These are phyloP conservation scores for Hapalemur alaotrensis DNA, from an alignment of 2,797 vertebrate genomes.

Conservation along the genomic window DNA sequence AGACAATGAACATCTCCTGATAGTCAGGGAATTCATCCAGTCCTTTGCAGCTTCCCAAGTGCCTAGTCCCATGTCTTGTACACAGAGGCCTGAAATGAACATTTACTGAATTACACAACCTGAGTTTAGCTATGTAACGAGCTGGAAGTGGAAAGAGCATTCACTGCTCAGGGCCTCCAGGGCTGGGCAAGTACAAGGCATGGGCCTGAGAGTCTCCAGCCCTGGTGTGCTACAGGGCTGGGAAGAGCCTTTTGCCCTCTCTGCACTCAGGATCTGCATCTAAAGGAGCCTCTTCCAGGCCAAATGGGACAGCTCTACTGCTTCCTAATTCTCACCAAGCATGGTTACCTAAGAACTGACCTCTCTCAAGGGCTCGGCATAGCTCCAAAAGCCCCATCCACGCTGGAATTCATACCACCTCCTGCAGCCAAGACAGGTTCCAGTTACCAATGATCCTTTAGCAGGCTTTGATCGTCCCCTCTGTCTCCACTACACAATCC, in stretches of 20 bases:
- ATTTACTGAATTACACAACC: not conserved
- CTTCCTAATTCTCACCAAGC: not conserved
- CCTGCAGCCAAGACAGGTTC: not conserved
- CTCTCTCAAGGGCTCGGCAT: not conserved
- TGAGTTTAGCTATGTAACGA: not conserved
- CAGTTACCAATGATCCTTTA: not conserved
- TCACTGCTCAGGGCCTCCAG: not conserved
- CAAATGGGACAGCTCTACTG: not conserved
- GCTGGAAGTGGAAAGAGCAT: not conserved
- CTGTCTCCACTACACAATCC: not conserved
- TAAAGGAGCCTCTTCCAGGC: not conserved
- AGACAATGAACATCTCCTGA: not conserved
- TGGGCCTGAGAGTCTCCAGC: not conserved
- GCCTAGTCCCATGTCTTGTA: not conserved
- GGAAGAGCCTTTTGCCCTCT: not conserved
- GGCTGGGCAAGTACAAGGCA: not conserved
- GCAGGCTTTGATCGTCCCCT: not conserved
- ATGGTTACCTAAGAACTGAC: not conserved
- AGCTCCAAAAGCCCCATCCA: not conserved
- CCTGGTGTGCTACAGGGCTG: not conserved
- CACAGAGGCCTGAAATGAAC: not conserved
- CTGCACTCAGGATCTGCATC: not conserved
- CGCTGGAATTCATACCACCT: not conserved
- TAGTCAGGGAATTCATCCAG: not conserved
- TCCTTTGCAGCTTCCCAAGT: not conserved